phyloP scores from a whole-genome alignment of 2,113 vertebrate genomes.

The Alligator sinensis region DNA sequence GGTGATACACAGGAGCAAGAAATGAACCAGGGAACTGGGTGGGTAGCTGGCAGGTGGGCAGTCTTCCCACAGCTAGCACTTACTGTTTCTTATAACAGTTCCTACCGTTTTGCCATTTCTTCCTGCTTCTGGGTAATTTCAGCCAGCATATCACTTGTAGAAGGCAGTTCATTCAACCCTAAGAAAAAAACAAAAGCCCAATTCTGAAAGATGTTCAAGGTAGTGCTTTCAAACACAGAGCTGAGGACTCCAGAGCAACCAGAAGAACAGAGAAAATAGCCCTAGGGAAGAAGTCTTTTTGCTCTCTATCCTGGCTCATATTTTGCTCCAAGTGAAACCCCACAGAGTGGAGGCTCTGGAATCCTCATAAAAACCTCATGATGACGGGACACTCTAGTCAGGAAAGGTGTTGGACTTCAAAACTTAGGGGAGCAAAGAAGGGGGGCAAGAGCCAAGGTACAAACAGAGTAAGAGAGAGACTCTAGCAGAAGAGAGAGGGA shows the following conservation, averaged over 20 bases:
- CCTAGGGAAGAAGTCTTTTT: slow-evolving; percentile 36
- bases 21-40: background rate
- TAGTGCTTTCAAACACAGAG: too few relatives aligned
- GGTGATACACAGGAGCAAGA: background rate
- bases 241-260: too few relatives aligned
- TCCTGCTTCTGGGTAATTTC: slow-evolving; percentile 40
- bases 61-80: background rate
- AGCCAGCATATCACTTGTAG: slow-evolving; percentile 47
- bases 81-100: background rate
- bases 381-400: too few relatives aligned
- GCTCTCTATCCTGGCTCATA: too few relatives aligned
- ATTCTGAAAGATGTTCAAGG: too few relatives aligned
- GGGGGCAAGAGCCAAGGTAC: too few relatives aligned
- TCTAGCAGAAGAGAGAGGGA: background rate
- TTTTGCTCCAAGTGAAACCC: too few relatives aligned
- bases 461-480: background rate
- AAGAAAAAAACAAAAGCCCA: background rate
- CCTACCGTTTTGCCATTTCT: slow-evolving; percentile 62
- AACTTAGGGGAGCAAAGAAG: too few relatives aligned
- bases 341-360: too few relatives aligned
- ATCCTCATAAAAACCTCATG: too few relatives aligned
- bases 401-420: too few relatives aligned
- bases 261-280: too few relatives aligned
- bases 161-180: slow-evolving; percentile 64
- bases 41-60: background rate